These are phyloP conservation scores for Galaxea fascicularis DNA, from an alignment of 92 coral and sea anemone species.

Conservation along the genomic window DNA sequence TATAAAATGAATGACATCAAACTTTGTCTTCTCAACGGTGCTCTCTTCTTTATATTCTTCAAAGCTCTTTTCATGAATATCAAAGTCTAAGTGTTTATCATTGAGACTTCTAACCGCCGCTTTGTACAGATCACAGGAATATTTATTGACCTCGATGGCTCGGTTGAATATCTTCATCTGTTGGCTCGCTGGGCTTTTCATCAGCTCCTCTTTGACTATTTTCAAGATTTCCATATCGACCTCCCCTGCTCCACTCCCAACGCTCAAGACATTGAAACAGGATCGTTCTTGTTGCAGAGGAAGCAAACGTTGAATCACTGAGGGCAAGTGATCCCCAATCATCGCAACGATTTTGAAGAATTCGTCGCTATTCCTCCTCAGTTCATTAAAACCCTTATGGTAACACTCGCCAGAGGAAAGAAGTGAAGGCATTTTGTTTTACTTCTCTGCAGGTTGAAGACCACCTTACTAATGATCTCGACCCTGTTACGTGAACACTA, in stretches of 20 bases:
- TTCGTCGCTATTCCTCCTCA: too few relatives aligned
- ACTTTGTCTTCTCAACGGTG: not conserved
- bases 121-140: not conserved
- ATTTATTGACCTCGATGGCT: not conserved
- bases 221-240: constrained; percentile 46
- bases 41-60: not conserved
- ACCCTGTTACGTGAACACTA: too few relatives aligned
- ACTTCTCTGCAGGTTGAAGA: too few relatives aligned
- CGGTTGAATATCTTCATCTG: constrained; percentile 1
- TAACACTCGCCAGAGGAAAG: too few relatives aligned
- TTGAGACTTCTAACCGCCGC: not conserved
- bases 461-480: too few relatives aligned
- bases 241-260: constrained; percentile 59
- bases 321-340: not conserved
- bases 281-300: not conserved
- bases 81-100: not conserved
- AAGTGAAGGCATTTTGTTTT: too few relatives aligned
- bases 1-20: not conserved
- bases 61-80: not conserved
- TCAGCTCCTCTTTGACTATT: constrained; percentile 25
- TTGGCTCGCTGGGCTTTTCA: not conserved
- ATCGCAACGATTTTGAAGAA: not conserved
- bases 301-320: not conserved
- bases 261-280: constrained; percentile 31
- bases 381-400: too few relatives aligned